Evolutionary conservation across 2,888 invertebrate genomes (phyloP), one percentile per base, ranked within the genome.

Genomic region (Campoletis raptor): DNA sequence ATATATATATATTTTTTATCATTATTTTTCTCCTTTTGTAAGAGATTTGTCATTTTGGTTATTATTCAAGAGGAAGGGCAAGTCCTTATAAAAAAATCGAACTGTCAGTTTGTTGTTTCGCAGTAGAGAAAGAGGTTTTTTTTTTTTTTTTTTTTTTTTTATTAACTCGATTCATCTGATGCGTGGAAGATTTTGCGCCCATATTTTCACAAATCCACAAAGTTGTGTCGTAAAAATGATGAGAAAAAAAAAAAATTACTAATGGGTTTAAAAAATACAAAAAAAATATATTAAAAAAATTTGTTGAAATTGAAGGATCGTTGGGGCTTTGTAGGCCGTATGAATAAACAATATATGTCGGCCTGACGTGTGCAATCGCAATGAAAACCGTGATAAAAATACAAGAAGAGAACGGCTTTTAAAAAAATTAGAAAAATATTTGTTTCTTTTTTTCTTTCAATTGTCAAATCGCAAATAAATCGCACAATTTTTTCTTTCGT

Each of bases 11-110:
- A 69, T 61, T 54, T 76, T 66, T 74, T 76, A 72, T 45, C 45
- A 45, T 36, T 66, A 52, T 64, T 64, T 76, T 57, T 37, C 52
- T 30, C 40, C n/a, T 67, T 64, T 67, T 40, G 67, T 10, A 40
- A 40, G 4, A 15, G 37, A 37, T 37, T 36, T 67, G 64, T 52
- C 78, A 61, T 84, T 81, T 80, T 48, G 42, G 4, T 40, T 54
- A n/a, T 40, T 52, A 36, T 21, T 64, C n/a, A 24, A n/a, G 45
- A 78, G 57, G 70, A 61, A 77, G 72, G 61, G 78, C 57, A 21
- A 77, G 73, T 52, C 37, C 52, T 76, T 88, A 83, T 81, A 42
- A 86, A 85, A 88, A 83, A 80, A 79, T 88, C 87, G 85, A 87
- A 87, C 85, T 66, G 70, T 83, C 66, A 85, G 78, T 79, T 21